Percentiles rank a stretch among this genome's conserved stretches.
Evolutionary conservation across 2,888 invertebrate species (phyloP).

Genomic region (Pseudanteris insignis): DNA sequence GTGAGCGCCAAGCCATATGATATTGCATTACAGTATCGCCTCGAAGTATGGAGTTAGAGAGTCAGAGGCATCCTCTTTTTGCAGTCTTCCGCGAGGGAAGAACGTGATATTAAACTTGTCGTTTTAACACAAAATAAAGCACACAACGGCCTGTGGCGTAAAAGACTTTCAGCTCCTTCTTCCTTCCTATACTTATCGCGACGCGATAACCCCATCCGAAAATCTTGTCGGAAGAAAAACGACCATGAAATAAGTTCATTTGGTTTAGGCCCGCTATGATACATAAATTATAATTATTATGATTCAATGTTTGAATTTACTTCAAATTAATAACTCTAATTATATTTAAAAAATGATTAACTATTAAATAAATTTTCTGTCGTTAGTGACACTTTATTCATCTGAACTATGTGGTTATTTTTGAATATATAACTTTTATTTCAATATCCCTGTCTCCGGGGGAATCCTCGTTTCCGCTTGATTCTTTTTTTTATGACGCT

Average conservation of each 20-base stretch:
- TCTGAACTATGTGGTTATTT: no score
- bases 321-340: no score
- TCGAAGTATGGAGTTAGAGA: slow-evolving; percentile 48
- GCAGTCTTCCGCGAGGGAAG: slow-evolving; percentile 27
- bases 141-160: slow-evolving; percentile 44
- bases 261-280: neutral
- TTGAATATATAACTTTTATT: no score
- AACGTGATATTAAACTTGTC: slow-evolving; percentile 65
- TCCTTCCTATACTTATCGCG: slow-evolving; percentile 14
- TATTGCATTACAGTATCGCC: slow-evolving; percentile 67
- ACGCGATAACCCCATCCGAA: slow-evolving; percentile 24
- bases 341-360: no score
- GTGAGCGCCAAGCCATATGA: slow-evolving; percentile 65
- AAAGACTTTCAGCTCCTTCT: slow-evolving; percentile 42
- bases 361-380: no score
- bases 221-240: slow-evolving; percentile 9
- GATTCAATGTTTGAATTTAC: no score
- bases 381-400: no score
- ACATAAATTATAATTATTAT: no score
- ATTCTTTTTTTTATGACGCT: no score
- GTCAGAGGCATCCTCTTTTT: slow-evolving; percentile 41
- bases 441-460: no score
- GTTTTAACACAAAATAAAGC: slow-evolving; percentile 65
- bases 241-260: no score
- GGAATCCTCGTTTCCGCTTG: no score